A percentile compares a stretch with the other conserved stretches of the same genome.
Conservation (phyloP, 2,113 vertebrate species). For the Neogobius melanostomus region DNA sequence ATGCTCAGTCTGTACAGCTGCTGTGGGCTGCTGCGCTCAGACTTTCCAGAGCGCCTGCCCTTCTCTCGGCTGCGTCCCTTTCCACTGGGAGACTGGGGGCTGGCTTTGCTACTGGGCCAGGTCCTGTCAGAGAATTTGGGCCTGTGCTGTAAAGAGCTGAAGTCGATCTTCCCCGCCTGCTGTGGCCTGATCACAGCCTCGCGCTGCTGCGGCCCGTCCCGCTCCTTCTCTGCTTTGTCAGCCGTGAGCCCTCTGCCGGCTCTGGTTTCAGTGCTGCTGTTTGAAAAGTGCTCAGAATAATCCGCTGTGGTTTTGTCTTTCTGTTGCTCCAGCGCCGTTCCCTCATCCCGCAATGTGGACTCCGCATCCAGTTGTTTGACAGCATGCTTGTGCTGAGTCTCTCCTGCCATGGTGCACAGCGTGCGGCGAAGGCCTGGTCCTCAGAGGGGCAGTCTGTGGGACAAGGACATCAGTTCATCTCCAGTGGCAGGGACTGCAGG, state of each 20-base stretch:
- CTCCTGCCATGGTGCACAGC: constrained; percentile 86
- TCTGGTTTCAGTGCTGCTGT: constrained; percentile 63
- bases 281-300: constrained; percentile 67
- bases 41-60: constrained; percentile 76
- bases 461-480: constrained; percentile 75
- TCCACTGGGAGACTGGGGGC: constrained; percentile 79
- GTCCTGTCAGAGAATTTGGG: constrained; percentile 78
- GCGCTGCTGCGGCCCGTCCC: constrained; percentile 81
- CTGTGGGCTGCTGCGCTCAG: constrained; percentile 80
- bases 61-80: constrained; percentile 80
- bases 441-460: constrained; percentile 71
- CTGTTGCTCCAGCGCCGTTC: constrained; percentile 75
- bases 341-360: constrained; percentile 80
- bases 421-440: constrained; percentile 72
- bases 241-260: constrained; percentile 64
- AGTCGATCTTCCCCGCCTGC: constrained; percentile 85
- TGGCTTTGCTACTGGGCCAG: constrained; percentile 80
- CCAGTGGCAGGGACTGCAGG: constrained; percentile 66
- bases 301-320: constrained; percentile 70
- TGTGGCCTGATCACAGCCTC: constrained; percentile 88
- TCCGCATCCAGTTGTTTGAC: constrained; percentile 76
- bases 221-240: constrained; percentile 75
- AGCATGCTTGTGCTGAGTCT: constrained; percentile 83
- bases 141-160: constrained; percentile 83
- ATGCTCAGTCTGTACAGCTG: constrained; percentile 87